A percentile compares a stretch with the other conserved stretches of the same genome.
phyloP scores from a whole-genome alignment of 1,140 invertebrate species.

The Chymomyza costata region DNA sequence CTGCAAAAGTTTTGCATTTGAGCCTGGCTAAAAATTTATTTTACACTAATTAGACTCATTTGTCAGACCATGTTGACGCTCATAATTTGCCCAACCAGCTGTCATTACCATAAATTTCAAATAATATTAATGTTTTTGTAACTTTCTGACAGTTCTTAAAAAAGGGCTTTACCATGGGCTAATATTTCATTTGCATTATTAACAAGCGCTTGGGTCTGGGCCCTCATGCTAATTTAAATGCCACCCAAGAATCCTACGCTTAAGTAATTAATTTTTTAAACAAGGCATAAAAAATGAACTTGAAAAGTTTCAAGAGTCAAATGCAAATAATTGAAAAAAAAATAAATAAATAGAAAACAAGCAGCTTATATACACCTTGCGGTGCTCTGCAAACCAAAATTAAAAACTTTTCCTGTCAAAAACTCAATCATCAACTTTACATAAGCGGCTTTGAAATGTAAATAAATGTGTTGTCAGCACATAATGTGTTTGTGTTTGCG shows the following conservation, averaged over 20 bases:
- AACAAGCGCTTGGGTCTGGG: too few relatives aligned
- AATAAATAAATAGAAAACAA: slow-evolving; percentile 10
- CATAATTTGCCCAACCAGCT: slow-evolving; percentile 11
- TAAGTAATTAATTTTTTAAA: too few relatives aligned
- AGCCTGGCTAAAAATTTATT: slow-evolving; percentile 28
- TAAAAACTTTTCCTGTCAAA: too few relatives aligned
- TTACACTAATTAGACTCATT: slow-evolving; percentile 46
- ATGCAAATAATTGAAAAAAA: slow-evolving; percentile 2
- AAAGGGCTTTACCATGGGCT: too few relatives aligned
- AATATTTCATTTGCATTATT: slow-evolving; percentile 29
- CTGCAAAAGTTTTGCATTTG: slow-evolving; percentile 24
- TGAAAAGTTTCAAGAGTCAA: slow-evolving; percentile 6
- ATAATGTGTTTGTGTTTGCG: slow-evolving; percentile 5
- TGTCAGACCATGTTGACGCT: slow-evolving; percentile 10
- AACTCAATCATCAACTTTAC: slow-evolving; percentile 64
- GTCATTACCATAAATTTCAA: slow-evolving; percentile 54
- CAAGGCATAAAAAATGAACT: slow-evolving; percentile 42
- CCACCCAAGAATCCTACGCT: too few relatives aligned
- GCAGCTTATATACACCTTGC: too few relatives aligned
- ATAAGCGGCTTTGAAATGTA: slow-evolving; percentile 35
- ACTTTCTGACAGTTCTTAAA: too few relatives aligned
- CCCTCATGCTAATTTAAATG: too few relatives aligned
- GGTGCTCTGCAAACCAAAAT: too few relatives aligned
- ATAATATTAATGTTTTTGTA: neutral
- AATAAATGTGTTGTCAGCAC: slow-evolving; percentile 40